Percentiles rank a stretch among this genome's conserved stretches.
phyloP scores from a whole-genome alignment of 2,797 vertebrate genomes.

The Zenarchopterus dispar region DNA sequence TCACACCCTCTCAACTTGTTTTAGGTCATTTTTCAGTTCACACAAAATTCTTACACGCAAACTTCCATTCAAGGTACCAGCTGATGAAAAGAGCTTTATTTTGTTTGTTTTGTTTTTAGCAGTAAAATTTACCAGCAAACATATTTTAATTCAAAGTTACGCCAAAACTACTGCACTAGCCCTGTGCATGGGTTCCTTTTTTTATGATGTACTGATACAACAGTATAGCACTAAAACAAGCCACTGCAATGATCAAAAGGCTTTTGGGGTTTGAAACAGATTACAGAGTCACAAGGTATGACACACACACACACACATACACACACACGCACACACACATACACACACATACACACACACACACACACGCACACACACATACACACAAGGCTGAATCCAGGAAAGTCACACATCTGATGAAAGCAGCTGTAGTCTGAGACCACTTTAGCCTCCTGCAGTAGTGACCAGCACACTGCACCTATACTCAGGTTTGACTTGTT shows the following conservation, averaged over 20 bases:
- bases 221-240: conserved; percentile 72
- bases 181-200: conserved; percentile 66
- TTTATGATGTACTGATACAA: conserved; percentile 61
- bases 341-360: conserved; percentile 68
- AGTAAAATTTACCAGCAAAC: conserved; percentile 68
- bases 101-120: conserved; percentile 57
- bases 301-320: conserved; percentile 70
- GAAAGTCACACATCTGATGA: conserved; percentile 63
- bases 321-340: conserved; percentile 30
- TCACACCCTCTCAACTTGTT: conserved; percentile 61
- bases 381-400: conserved; percentile 58
- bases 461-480: conserved; percentile 79
- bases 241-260: conserved; percentile 73
- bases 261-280: conserved; percentile 62
- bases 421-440: conserved; percentile 53
- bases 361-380: conserved; percentile 67
- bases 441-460: conserved; percentile 49
- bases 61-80: conserved; percentile 58
- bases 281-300: conserved; percentile 71
- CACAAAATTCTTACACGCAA: conserved; percentile 62
- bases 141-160: conserved; percentile 58
- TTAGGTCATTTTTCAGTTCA: conserved; percentile 58
- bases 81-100: conserved; percentile 56
- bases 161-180: conserved; percentile 69
- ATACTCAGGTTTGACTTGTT: conserved; percentile 42